A percentile compares a stretch with the other conserved stretches of the same genome.
phyloP scores from a whole-genome alignment of 2,888 invertebrate species.

The Eucera pruinosa region DNA sequence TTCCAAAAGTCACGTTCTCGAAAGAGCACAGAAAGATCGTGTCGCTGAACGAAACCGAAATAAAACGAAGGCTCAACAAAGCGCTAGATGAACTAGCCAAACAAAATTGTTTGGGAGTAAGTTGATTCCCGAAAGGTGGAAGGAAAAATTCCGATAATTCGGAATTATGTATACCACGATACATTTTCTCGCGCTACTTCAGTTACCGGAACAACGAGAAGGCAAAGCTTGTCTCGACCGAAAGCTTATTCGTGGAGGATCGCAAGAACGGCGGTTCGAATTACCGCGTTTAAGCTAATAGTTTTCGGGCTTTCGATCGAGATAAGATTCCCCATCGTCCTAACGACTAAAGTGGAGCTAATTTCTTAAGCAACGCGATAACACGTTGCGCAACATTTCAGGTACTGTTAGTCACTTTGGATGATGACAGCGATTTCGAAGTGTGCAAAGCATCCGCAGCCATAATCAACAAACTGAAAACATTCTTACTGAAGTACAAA shows the following conservation, averaged over 20 bases:
- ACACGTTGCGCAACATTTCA: slow-evolving; percentile 56
- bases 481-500: slow-evolving; percentile 85
- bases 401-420: slow-evolving; percentile 87
- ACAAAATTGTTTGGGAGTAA: slow-evolving; percentile 89
- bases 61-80: slow-evolving; percentile 87
- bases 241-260: no score
- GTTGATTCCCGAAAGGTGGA: slow-evolving; percentile 40
- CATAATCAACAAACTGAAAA: slow-evolving; percentile 86
- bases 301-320: no score
- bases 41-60: slow-evolving; percentile 88
- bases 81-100: slow-evolving; percentile 89
- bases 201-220: no score
- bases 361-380: background rate
- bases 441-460: slow-evolving; percentile 88
- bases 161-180: no score
- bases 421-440: slow-evolving; percentile 90
- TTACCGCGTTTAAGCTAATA: no score
- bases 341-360: no score
- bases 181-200: no score
- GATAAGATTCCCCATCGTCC: no score
- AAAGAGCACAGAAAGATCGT: slow-evolving; percentile 92
- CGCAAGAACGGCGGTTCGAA: no score
- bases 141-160: no score
- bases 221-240: no score
- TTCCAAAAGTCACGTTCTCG: slow-evolving; percentile 92